phyloP scores from a whole-genome alignment of 2,113 vertebrate genomes.

The Pan troglodytes region NHGRI_mPanTro3-v2.1_pri NC_072421.2:79416501-79417000 shows the following conservation, averaged over 20 bases:
- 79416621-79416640: background rate
- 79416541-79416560: background rate
- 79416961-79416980: background rate
- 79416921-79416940: background rate
- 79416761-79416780: background rate
- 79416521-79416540: background rate
- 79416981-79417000: background rate
- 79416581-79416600: background rate
- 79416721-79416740: background rate
- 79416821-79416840: background rate
- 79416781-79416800: background rate
- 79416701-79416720: no score
- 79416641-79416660: background rate
- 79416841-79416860: background rate
- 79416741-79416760: background rate
- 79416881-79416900: background rate
- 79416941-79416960: background rate
- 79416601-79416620: background rate
- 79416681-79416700: background rate
- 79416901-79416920: background rate
- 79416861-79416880: background rate
- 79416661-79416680: constrained; percentile 4
- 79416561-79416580: background rate
- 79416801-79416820: background rate
- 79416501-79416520: background rate